A percentile compares a stretch with the other conserved stretches of the same genome.
phyloP scores from a whole-genome alignment of 1,140 invertebrate species.

The Drosophila saltans region DNA sequence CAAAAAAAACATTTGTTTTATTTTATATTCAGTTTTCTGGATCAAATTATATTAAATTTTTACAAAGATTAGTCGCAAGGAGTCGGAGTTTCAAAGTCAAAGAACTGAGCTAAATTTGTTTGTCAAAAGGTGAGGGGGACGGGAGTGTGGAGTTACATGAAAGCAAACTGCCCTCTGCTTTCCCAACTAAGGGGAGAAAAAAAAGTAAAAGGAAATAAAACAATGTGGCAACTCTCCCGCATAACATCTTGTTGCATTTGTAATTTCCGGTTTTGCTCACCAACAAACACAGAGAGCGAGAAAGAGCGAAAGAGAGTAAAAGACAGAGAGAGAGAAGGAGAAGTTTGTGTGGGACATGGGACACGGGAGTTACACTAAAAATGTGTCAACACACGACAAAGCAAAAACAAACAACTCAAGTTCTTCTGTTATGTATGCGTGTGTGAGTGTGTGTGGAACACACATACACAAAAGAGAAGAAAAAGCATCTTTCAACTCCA shows the following conservation, averaged over 20 bases:
- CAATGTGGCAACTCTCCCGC: constrained; percentile 56
- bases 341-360: background rate
- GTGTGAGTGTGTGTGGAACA: constrained; percentile 3
- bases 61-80: too few relatives aligned
- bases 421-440: constrained; percentile 45
- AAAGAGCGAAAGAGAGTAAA: background rate
- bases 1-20: too few relatives aligned
- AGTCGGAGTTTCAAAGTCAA: too few relatives aligned
- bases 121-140: too few relatives aligned
- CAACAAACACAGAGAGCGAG: constrained; percentile 7
- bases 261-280: constrained; percentile 68
- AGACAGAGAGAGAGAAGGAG: background rate
- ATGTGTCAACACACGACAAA: constrained; percentile 76
- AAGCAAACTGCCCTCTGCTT: background rate
- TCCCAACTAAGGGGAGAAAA: background rate
- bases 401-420: constrained; percentile 75
- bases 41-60: too few relatives aligned
- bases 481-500: constrained; percentile 16
- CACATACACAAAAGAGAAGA: constrained; percentile 13
- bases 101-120: too few relatives aligned
- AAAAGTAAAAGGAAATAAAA: constrained; percentile 16
- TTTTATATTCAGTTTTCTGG: too few relatives aligned
- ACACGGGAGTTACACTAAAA: constrained; percentile 50
- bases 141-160: too few relatives aligned
- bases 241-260: constrained; percentile 78